Percentiles rank a stretch among this genome's conserved stretches.
Evolutionary conservation across 2,888 invertebrate genomes (phyloP).

Genomic region (Orthonychiurus folsomi): DNA sequence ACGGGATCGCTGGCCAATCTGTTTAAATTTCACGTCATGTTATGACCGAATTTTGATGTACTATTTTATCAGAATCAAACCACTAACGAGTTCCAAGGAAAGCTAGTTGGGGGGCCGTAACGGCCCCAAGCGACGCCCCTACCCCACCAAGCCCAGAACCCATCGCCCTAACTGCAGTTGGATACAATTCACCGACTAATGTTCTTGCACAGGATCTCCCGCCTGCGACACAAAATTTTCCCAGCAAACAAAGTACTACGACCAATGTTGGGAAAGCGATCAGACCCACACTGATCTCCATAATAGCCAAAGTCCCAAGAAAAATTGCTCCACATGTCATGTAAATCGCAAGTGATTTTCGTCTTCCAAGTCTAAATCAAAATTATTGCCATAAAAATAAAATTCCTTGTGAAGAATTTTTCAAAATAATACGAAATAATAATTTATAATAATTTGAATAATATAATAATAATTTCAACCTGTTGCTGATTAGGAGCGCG

Average conservation of each 20-base stretch:
- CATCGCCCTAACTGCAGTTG: conserved; percentile 17
- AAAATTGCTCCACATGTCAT: conserved; percentile 23
- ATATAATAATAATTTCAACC: too few relatives aligned
- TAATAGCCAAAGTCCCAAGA: conserved; percentile 25
- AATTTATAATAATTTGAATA: too few relatives aligned
- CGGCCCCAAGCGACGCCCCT: conserved; percentile 15
- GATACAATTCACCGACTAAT: conserved; percentile 18
- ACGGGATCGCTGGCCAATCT: conserved; percentile 31
- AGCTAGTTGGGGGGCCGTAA: conserved; percentile 24
- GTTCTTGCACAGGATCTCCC: conserved; percentile 18
- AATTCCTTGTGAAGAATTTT: too few relatives aligned
- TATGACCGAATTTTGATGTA: too few relatives aligned
- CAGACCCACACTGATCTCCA: conserved; percentile 13
- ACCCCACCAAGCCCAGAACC: conserved; percentile 21
- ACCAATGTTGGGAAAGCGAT: conserved; percentile 4
- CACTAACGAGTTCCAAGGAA: conserved; percentile 23
- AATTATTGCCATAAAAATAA: too few relatives aligned
- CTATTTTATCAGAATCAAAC: background rate
- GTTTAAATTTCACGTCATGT: too few relatives aligned
- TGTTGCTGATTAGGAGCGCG: conserved; percentile 22
- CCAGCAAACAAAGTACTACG: conserved; percentile 20
- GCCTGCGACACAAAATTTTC: conserved; percentile 22
- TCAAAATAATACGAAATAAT: too few relatives aligned
- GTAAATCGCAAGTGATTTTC: conserved; percentile 22
- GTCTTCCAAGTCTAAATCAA: conserved; percentile 27